phyloP scores from a whole-genome alignment of 2,113 vertebrate genomes.

The Origma solitaria region DNA sequence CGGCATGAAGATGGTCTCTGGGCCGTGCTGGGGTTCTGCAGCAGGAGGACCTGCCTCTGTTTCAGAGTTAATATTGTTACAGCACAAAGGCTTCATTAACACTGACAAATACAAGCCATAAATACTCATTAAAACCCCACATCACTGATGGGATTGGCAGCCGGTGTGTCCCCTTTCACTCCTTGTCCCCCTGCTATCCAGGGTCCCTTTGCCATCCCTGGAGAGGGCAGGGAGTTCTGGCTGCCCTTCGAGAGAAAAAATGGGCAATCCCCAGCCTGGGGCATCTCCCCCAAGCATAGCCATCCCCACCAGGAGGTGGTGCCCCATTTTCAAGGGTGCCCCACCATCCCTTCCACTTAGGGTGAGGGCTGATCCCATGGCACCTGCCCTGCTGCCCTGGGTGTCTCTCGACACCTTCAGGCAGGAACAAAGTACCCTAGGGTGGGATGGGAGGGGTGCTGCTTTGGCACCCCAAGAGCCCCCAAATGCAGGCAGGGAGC shows the following conservation, averaged over 20 bases:
- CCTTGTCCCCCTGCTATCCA: accelerated
- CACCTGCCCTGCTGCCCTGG: accelerated
- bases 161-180: neutral
- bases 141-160: neutral
- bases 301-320: accelerated
- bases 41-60: neutral
- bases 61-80: neutral
- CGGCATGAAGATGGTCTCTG: accelerated
- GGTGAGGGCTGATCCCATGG: neutral
- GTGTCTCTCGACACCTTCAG: accelerated
- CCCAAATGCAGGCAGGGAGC: neutral
- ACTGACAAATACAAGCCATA: neutral
- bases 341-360: neutral
- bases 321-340: neutral
- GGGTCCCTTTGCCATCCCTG: neutral
- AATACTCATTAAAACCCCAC: neutral
- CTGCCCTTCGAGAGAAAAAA: neutral
- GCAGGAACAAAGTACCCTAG: accelerated
- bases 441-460: no score
- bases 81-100: neutral
- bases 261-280: neutral
- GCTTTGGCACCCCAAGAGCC: neutral
- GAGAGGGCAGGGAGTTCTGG: neutral
- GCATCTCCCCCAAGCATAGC: neutral
- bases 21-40: accelerated